Conservation (phyloP, 1,140 invertebrate species). For the Micrasema longulum region DNA sequence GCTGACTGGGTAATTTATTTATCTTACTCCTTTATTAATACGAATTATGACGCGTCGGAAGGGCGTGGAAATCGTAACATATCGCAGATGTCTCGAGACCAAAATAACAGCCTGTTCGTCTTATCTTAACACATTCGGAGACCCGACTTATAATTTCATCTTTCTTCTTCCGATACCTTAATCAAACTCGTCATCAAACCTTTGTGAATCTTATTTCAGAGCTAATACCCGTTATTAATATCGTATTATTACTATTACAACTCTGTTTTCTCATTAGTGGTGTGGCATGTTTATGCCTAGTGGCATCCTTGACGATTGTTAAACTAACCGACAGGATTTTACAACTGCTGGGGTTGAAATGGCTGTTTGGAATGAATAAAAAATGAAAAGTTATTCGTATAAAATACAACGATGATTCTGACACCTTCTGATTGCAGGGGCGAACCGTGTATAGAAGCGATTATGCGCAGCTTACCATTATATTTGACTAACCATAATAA, state of each 20-base stretch:
- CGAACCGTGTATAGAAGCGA: too few relatives aligned
- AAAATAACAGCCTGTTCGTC: too few relatives aligned
- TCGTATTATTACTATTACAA: neutral
- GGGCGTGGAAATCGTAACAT: slow-evolving; percentile 13
- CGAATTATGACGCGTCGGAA: slow-evolving; percentile 10
- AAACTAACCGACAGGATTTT: slow-evolving; percentile 2
- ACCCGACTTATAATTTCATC: too few relatives aligned
- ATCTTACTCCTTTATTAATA: slow-evolving; percentile 39
- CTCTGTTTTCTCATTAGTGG: neutral
- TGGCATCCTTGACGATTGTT: slow-evolving; percentile 11
- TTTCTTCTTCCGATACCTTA: slow-evolving; percentile 7
- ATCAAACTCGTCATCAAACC: slow-evolving; percentile 21
- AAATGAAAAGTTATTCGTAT: too few relatives aligned
- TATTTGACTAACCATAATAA: too few relatives aligned
- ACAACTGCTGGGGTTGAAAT: too few relatives aligned
- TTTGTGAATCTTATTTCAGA: slow-evolving; percentile 1
- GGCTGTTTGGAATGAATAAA: too few relatives aligned
- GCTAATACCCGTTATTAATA: neutral
- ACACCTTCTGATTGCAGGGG: too few relatives aligned
- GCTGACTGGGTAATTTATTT: slow-evolving; percentile 16
- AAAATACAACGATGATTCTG: too few relatives aligned
- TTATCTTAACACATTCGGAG: too few relatives aligned
- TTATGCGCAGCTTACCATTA: too few relatives aligned
- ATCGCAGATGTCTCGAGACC: slow-evolving; percentile 26
- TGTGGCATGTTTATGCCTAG: slow-evolving; percentile 1